These are phyloP conservation scores for Aspidoscelis tigris DNA, from an alignment of 2,113 vertebrate genomes.

Conservation along the genomic window DNA sequence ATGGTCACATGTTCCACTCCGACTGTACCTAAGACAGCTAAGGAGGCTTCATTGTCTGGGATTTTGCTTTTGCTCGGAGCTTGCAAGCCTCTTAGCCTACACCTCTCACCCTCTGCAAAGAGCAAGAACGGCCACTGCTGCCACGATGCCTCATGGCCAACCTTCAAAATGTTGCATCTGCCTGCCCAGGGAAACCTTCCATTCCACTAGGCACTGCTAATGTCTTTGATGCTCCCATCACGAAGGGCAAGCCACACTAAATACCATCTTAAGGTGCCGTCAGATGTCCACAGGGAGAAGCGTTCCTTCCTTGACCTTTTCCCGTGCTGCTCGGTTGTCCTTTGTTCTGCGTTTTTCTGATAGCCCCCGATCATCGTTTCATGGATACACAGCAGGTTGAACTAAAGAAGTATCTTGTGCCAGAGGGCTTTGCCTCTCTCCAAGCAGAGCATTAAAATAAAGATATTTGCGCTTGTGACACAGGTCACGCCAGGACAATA, in stretches of 20 bases:
- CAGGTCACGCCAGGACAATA: slow-evolving; percentile 55
- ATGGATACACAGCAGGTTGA: slow-evolving; percentile 63
- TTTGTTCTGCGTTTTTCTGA: slow-evolving; percentile 62
- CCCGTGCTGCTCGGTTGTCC: slow-evolving; percentile 53
- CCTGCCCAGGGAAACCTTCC: slow-evolving; percentile 51
- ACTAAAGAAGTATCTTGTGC: slow-evolving; percentile 63
- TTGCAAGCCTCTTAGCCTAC: slow-evolving; percentile 48
- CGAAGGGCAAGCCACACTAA: slow-evolving; percentile 66
- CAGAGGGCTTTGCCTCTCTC: slow-evolving; percentile 56
- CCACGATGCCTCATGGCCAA: slow-evolving; percentile 34
- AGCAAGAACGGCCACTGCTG: slow-evolving; percentile 37
- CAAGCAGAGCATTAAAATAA: slow-evolving; percentile 59
- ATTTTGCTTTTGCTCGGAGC: slow-evolving; percentile 29
- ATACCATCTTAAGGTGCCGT: slow-evolving; percentile 67
- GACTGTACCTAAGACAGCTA: too few species aligned
- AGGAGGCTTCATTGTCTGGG: slow-evolving; percentile 8
- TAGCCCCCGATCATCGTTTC: slow-evolving; percentile 54
- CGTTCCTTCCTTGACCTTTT: slow-evolving; percentile 64
- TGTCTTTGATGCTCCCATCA: slow-evolving; percentile 57
- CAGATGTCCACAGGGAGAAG: slow-evolving; percentile 68
- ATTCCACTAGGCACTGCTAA: slow-evolving; percentile 35
- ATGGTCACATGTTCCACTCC: too few species aligned
- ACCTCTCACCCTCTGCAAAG: slow-evolving; percentile 5
- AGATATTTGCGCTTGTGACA: slow-evolving; percentile 63
- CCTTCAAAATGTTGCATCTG: slow-evolving; percentile 33